phyloP scores from a whole-genome alignment of 2,113 vertebrate genomes.

The Ariopsis seemanni region DNA sequence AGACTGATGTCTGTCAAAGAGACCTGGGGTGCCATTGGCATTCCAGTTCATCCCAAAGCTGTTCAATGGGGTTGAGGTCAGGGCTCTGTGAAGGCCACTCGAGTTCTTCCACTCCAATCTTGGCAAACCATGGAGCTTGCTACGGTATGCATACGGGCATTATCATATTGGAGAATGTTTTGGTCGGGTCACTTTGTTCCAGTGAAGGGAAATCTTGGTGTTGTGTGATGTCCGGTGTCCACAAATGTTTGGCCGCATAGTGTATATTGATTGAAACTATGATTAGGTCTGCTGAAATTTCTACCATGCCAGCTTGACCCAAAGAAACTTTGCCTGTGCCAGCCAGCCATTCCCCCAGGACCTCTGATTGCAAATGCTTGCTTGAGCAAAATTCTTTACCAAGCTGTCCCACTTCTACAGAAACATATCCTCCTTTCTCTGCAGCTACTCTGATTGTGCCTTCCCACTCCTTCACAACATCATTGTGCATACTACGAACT shows the following conservation, averaged over 20 bases:
- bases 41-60: not conserved
- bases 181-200: not conserved
- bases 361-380: not conserved
- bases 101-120: not conserved
- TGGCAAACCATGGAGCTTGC: not conserved
- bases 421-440: not conserved
- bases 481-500: not conserved
- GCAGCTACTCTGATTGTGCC: not conserved
- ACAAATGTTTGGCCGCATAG: not conserved
- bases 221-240: not conserved
- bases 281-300: not conserved
- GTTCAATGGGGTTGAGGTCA: not conserved
- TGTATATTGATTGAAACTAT: not conserved
- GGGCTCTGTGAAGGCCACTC: not conserved
- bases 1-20: not conserved
- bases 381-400: not conserved
- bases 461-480: not conserved
- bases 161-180: not conserved
- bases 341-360: not conserved
- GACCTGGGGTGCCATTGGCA: too few species aligned
- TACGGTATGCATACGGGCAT: not conserved
- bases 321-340: not conserved
- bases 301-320: not conserved
- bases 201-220: not conserved
- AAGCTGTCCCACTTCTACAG: not conserved